Base-by-base conservation (phyloP, 2,113 vertebrate species). In the Cichladusa arquata region DNA sequence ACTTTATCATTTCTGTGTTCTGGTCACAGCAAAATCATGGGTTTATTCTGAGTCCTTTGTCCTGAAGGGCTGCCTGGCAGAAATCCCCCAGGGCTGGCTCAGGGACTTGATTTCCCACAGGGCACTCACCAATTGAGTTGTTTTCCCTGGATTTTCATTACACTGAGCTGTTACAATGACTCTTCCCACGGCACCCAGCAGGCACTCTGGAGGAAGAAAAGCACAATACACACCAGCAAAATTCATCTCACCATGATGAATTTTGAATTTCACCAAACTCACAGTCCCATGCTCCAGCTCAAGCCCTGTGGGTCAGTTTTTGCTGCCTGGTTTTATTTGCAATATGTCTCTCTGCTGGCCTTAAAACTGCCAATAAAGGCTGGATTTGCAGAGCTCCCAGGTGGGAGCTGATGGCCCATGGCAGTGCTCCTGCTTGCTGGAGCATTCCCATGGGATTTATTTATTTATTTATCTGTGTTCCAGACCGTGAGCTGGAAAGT, bases 91-190 rank as follows among this genome's bases (percentile, higher is more conserved):
- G 11, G 62, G 34, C 64, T 7, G 3, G 34, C 42, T 53, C 51
- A 24, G 42, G 5, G 33, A 28, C 33, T 53, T 33, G 69, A 56
- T 74, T 81, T 83, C 12, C 5, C 60, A 47, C 1, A 2, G n/a
- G 44, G 26, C 50, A 47, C 31, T 61, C 40, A 7, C 34, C 18
- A 45, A 15, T 25, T 29, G 42, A 78, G 36, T 10, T 29, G 23
- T 60, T 74, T 91, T 61, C 79, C 81, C 67, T 26, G 81, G 5
- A 19, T 84, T 93, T 86, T 56, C 40, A 29, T 69, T 53, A 58
- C 1, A 4, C 19, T 6, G 34, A 45, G 25, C n/a, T 64, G 40
- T n/a, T 28, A 47, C 0, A 0, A 14, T 42, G 36, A 12, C 58
- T 56, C 73, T 47, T 44, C 58, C 50, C 42, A 33, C 28, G 66